phyloP scores from a whole-genome alignment of 2,888 invertebrate species.

The Chorisops tibialis region DNA sequence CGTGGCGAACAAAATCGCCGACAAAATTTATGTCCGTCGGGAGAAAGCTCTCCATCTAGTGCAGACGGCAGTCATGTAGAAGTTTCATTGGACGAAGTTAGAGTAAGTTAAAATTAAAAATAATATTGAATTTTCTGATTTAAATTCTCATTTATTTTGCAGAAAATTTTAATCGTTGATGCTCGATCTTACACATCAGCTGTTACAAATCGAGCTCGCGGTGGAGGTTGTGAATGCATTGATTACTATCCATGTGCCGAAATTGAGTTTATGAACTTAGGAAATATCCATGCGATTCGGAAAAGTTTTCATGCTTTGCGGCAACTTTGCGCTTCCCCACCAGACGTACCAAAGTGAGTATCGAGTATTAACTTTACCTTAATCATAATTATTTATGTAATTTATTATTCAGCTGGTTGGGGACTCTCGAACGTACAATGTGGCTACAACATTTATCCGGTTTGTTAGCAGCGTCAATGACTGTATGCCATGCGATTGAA shows the following conservation, averaged over 20 bases:
- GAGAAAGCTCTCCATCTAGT: constrained; percentile 48
- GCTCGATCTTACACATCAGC: constrained; percentile 95
- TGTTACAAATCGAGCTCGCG: constrained; percentile 92
- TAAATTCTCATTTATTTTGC: constrained; percentile 35
- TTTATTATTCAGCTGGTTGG: constrained; percentile 72
- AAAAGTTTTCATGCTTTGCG: constrained; percentile 88
- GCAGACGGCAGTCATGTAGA: constrained; percentile 50
- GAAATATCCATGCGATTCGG: constrained; percentile 94
- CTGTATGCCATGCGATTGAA: constrained; percentile 76
- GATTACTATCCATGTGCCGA: constrained; percentile 95
- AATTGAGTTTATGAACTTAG: constrained; percentile 95
- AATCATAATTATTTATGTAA: constrained; percentile 6
- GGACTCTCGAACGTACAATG: constrained; percentile 80
- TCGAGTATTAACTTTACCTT: background rate
- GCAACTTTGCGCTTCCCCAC: constrained; percentile 70
- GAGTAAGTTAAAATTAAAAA: constrained; percentile 36
- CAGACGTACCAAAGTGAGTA: constrained; percentile 74
- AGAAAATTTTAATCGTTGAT: constrained; percentile 88
- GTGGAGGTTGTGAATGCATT: constrained; percentile 94
- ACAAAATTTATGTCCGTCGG: constrained; percentile 37
- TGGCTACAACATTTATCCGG: constrained; percentile 91
- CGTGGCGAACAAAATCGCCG: constrained; percentile 52
- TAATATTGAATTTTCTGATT: constrained; percentile 1
- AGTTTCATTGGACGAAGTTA: constrained; percentile 47
- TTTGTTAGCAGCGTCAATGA: constrained; percentile 74